Evolutionary conservation across 1,140 invertebrate species (phyloP).

Genomic region (Hesperophylax magnus): DNA sequence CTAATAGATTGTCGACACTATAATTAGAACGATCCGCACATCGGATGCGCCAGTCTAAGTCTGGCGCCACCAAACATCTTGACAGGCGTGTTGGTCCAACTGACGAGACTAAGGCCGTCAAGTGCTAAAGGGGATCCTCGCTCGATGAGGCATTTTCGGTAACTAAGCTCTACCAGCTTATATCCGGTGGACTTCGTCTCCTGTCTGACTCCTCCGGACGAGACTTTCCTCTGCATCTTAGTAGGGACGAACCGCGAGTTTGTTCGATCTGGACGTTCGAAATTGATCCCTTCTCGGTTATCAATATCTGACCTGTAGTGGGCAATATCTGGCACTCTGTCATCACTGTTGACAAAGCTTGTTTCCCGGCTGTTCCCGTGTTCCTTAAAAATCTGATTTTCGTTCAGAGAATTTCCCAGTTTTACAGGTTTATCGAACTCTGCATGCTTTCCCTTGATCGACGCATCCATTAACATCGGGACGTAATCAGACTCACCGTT

Average conservation of each 20-base stretch:
- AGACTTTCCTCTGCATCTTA: conserved; percentile 33
- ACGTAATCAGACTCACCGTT: background rate
- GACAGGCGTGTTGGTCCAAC: conserved; percentile 72
- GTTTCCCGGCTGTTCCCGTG: conserved; percentile 61
- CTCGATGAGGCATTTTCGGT: conserved; percentile 65
- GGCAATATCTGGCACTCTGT: conserved; percentile 63
- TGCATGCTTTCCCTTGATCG: conserved; percentile 48
- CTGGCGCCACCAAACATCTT: conserved; percentile 73
- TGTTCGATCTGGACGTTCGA: background rate
- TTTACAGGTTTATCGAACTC: conserved; percentile 63
- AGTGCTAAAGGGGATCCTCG: conserved; percentile 70
- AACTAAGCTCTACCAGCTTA: conserved; percentile 67
- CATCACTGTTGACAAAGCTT: conserved; percentile 63
- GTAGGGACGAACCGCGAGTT: conserved; percentile 18
- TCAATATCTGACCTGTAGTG: conserved; percentile 65
- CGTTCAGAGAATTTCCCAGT: conserved; percentile 65
- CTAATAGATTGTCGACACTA: background rate
- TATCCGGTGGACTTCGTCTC: conserved; percentile 63
- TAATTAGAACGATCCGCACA: conserved; percentile 66
- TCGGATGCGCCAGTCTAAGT: conserved; percentile 66
- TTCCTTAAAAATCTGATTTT: conserved; percentile 60
- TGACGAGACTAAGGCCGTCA: conserved; percentile 65
- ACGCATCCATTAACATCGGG: background rate
- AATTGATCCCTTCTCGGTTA: background rate
- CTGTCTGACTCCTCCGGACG: background rate